Base-by-base conservation (phyloP, 2,797 vertebrate genomes). In the Acomys russatus region DNA sequence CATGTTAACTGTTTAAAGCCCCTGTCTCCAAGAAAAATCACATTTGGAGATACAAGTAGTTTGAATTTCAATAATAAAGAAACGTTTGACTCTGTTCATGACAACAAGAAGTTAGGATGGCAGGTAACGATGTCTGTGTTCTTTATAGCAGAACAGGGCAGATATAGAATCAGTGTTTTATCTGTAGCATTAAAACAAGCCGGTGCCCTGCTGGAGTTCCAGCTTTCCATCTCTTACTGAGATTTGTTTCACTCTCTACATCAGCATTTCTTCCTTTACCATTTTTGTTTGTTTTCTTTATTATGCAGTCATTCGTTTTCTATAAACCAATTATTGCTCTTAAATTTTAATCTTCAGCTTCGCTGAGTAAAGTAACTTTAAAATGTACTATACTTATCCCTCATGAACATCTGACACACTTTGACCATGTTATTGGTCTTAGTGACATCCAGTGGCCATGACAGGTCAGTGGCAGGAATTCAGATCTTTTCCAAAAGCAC, bases 401-500 rank as follows among this genome's bases (percentile, higher is more conserved):
- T 79, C 35, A n/a, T 74, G 77, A 95, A 91, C 82, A 91, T 83
- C 95, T 96, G 97, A 86, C 71, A 56, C 88, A 91, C 94, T 33
- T 17, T 63, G 87, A 49, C 44, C 73, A 59, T 98, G 94, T 70
- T 96, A 96, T 97, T 96, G 28, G 49, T 96, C 98, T 97, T 97
- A 93, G 51, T 97, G 94, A 97, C 73, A 96, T 89, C 97, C 83
- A 95, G 54, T 97, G 94, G 97, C 91, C 93, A 51, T 61, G 64
- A 93, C 51, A 95, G 28, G 91, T 94, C 90, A 97, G 61, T 96
- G 92, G 87, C 94, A 95, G 70, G 59, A 96, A 96, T 97, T 97
- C 82, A 94, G 59, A 49, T 90, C 54, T 66, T 49, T 95, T 89
- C 54, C 90, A 91, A 61, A 97, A 97, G 23, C 44, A 59, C 38